A percentile compares a stretch with the other conserved stretches of the same genome.
Evolutionary conservation across 1,140 invertebrate species (phyloP).

Genomic region (Lepeophtheirus salmonis): DNA sequence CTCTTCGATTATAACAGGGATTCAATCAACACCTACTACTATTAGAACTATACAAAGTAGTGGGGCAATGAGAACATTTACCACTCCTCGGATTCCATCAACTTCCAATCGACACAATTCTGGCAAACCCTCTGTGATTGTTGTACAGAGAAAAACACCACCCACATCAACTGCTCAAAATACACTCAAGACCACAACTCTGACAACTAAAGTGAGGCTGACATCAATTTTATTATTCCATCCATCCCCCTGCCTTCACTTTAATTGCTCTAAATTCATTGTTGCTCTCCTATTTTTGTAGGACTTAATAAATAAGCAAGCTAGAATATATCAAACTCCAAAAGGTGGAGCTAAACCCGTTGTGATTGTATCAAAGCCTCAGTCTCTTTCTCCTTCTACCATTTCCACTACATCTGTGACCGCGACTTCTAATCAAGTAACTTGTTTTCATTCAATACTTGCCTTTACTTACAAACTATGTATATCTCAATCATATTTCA

Average conservation of each 20-base stretch:
- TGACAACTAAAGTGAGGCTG: neutral
- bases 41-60: too few relatives aligned
- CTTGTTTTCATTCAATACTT: too few relatives aligned
- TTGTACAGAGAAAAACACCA: neutral
- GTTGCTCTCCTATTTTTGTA: neutral
- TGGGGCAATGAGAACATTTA: neutral
- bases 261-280: too few relatives aligned
- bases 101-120: neutral
- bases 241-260: too few relatives aligned
- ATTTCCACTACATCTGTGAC: neutral
- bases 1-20: too few relatives aligned
- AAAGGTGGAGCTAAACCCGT: neutral
- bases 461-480: too few relatives aligned
- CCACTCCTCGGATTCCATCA: neutral
- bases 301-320: neutral
- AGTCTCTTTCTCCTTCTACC: neutral
- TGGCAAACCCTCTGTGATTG: neutral
- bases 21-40: neutral
- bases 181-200: neutral
- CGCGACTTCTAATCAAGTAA: neutral
- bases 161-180: neutral
- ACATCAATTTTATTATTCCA: neutral
- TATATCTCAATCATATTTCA: neutral
- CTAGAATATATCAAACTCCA: neutral
- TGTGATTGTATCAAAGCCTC: neutral